These are phyloP conservation scores for Protonibea diacanthus DNA, from an alignment of 2,797 vertebrate species.

Conservation along the genomic window DNA sequence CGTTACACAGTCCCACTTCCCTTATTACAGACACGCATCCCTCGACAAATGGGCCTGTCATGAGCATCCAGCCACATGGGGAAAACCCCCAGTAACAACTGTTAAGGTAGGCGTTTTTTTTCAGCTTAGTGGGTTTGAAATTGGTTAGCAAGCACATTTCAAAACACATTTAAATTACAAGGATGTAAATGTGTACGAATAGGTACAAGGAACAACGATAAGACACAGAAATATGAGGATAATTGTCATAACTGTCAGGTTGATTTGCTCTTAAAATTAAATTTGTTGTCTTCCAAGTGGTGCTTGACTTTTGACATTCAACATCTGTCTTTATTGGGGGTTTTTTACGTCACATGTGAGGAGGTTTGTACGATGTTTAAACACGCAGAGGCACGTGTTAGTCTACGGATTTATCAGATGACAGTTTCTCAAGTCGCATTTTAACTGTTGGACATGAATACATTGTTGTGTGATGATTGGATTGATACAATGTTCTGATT, in stretches of 20 bases:
- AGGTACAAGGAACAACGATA: accelerated
- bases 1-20: not conserved
- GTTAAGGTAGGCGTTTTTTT: slow-evolving; percentile 10
- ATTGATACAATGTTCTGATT: not conserved
- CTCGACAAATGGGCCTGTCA: slow-evolving; percentile 23
- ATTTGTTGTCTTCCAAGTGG: not conserved
- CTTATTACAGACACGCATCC: not conserved
- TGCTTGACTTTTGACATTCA: not conserved
- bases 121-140: slow-evolving; percentile 27
- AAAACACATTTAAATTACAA: not conserved
- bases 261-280: not conserved
- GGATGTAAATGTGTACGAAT: not conserved
- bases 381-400: not conserved
- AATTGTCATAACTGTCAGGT: not conserved
- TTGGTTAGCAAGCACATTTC: not conserved
- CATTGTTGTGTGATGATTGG: not conserved
- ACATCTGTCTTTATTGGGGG: not conserved
- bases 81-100: not conserved
- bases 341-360: not conserved
- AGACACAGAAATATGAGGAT: not conserved
- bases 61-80: slow-evolving; percentile 1
- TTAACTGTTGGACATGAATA: not conserved
- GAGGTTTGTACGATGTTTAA: not conserved
- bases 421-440: not conserved
- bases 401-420: too few relatives aligned